Evolutionary conservation across 2,113 vertebrate species (phyloP), one percentile per base, ranked within the genome.

Genomic region (Etheostoma spectabile): DNA sequence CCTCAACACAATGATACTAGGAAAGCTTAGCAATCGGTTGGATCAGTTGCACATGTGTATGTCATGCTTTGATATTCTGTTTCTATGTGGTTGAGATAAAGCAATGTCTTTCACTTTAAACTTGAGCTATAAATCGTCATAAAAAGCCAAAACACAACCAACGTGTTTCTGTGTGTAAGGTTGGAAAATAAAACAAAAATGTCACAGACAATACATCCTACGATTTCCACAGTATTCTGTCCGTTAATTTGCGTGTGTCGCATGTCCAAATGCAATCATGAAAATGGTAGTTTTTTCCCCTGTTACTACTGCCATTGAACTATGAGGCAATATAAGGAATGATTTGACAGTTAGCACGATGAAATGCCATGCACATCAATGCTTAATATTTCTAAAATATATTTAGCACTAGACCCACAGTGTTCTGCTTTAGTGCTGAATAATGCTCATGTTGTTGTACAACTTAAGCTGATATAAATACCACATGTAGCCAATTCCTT

Each of bases 311-410:
- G 19, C 24, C 18, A 52, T 19, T 62, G 42, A 55, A 48, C 69
- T 27, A 62, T 72, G 48, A 85, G 45, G 57, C 48, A 81, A 52
- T 42, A 74, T 74, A 59, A 85, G 33, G 12, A 62, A 86, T 52
- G 30, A 21, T 64, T 42, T 65, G 24, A 88, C 24, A 67, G 45
- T 60, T 38, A 74, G 49, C 74, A 74, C 61, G 68, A 82, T 84
- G 61, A 85, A 86, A 86, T 82, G 63, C 14, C 76, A 83, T 82
- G 82, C 82, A 86, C 42, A 69, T 30, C 49, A 65, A 72, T 68
- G 30, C 22, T 48, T 65, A 13, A 62, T 72, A 51, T 71, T 61
- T 80, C 55, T 63, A 77, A 66, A 67, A 61, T 80, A 22, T 68
- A 59, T 79, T 85, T 77, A 51, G 13, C 53, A 52, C n/a, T 30